phyloP scores from a whole-genome alignment of 2,888 invertebrate species.

The Ormyrus nitidulus region DNA sequence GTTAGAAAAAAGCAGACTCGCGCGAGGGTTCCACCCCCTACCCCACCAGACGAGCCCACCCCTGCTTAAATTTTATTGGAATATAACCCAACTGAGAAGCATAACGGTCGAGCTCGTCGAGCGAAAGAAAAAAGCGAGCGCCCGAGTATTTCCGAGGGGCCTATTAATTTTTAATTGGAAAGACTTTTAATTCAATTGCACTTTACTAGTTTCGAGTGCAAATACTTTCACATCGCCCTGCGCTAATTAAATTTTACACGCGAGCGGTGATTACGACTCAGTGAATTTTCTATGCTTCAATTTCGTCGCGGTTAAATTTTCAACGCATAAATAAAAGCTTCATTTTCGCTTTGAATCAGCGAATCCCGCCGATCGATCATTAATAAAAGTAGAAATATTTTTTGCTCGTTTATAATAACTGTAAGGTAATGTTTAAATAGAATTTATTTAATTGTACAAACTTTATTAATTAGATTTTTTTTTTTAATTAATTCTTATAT shows the following conservation, averaged over 20 bases:
- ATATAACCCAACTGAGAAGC: slow-evolving; percentile 55
- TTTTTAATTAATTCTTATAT: too few species aligned
- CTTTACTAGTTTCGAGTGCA: slow-evolving; percentile 57
- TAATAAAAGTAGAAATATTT: too few species aligned
- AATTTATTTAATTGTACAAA: too few species aligned
- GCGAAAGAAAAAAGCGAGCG: slow-evolving; percentile 19
- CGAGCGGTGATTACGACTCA: slow-evolving; percentile 55
- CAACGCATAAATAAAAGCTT: not conserved
- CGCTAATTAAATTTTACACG: slow-evolving; percentile 57
- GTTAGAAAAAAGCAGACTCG: slow-evolving; percentile 52
- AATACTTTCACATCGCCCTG: slow-evolving; percentile 50
- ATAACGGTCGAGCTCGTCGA: slow-evolving; percentile 40
- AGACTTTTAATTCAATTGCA: slow-evolving; percentile 60
- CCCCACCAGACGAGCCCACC: slow-evolving; percentile 52
- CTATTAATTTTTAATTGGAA: slow-evolving; percentile 59
- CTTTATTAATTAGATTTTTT: too few species aligned
- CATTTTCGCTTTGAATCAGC: too few species aligned
- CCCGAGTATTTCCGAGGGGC: slow-evolving; percentile 49
- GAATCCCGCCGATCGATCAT: too few species aligned
- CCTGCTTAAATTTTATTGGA: slow-evolving; percentile 58
- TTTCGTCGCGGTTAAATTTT: slow-evolving; percentile 49
- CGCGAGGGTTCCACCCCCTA: slow-evolving; percentile 56
- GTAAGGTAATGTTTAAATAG: too few species aligned
- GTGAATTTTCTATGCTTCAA: slow-evolving; percentile 54
- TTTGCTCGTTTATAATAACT: too few species aligned